Evolutionary conservation across 2,113 vertebrate genomes (phyloP).

Genomic region (Dipodomys stephensi): DNA sequence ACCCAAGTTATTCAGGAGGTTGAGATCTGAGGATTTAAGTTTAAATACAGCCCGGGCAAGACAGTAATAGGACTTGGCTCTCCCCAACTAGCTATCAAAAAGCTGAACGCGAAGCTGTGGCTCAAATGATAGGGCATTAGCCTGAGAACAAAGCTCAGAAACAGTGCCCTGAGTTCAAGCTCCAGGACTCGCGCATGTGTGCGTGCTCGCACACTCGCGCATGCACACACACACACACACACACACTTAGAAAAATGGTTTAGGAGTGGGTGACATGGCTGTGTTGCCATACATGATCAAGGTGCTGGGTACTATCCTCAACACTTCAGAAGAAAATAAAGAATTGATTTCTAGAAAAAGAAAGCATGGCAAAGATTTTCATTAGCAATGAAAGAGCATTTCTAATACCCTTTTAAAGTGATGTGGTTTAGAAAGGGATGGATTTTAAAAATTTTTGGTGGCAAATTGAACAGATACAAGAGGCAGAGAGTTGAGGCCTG

Average conservation of each 20-base stretch:
- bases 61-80: too few species aligned
- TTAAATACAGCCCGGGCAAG: too few species aligned
- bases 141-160: too few species aligned
- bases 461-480: not conserved
- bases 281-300: not conserved
- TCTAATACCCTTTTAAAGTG: not conserved
- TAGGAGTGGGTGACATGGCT: not conserved
- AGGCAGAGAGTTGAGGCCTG: not conserved
- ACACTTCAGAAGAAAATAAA: not conserved
- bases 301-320: not conserved
- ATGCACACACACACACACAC: too few species aligned
- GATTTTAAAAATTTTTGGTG: not conserved
- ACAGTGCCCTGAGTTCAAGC: too few species aligned
- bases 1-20: too few species aligned
- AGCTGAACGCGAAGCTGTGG: too few species aligned
- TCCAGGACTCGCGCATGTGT: too few species aligned
- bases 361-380: not conserved
- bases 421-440: not conserved
- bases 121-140: too few species aligned
- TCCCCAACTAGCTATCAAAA: too few species aligned
- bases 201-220: too few species aligned
- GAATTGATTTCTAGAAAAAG: not conserved
- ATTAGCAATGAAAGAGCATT: not conserved
- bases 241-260: not conserved
- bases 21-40: too few species aligned